Base-by-base conservation (phyloP, 1,140 invertebrate genomes). In the Heliconius hermathena region DNA sequence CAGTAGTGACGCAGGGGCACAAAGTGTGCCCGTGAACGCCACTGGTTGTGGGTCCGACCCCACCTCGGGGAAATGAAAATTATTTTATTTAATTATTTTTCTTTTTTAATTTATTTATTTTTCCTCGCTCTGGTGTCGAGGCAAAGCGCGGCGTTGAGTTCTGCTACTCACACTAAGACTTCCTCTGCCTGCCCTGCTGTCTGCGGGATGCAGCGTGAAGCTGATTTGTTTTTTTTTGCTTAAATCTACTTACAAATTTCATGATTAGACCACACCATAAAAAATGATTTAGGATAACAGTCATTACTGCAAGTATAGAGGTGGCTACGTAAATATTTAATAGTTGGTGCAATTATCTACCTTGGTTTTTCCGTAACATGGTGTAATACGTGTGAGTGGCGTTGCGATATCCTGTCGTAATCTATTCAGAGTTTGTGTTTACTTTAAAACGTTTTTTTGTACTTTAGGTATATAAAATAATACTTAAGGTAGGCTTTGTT, bases 331-430 rank as follows among this genome's bases (percentile, higher is more conserved):
- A 66, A 66, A 66, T 66, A 66, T 66, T 66, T 66, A 66, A 66
- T 66, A 66, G 60, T 29, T 66, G 22, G 60, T 66, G 60, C 60
- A 66, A 66, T 66, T 66, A 66, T 22, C 60, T 66, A 66, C 26
- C 60, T 29, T 16, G 60, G 60, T 66, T 66, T 66, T 66, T 66
- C 60, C 60, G 60, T 26, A 29, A 66, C 26, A 66, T 66, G 60
- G 60, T 26, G 60, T 29, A 66, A 66, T 66, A 29, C 60, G 60
- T 66, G 60, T 29, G 60, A 66, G 60, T 66, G 60, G 60, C 26
- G n/a, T 66, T 66, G 60, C 26, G 60, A 66, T 66, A 66, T 66
- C 60, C 60, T 66, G 60, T 26, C 60, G 16, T 66, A 66, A 66
- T 66, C 22, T 26, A 29, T 26, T 26, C 60, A 6, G 60, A 66